phyloP scores from a whole-genome alignment of 2,888 invertebrate species.

The Plusia festucae region DNA sequence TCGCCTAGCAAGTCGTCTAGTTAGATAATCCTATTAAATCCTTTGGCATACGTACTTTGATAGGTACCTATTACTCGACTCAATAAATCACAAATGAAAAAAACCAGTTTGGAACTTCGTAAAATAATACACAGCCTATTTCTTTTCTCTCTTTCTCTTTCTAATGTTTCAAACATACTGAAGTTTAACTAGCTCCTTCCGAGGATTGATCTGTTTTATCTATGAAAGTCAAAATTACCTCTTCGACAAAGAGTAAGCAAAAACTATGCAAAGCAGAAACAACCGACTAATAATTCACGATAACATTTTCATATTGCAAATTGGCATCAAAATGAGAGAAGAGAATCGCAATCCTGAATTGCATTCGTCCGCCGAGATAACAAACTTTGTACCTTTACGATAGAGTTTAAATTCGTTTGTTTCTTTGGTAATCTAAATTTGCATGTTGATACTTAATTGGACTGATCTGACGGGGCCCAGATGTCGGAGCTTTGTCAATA shows the following conservation, averaged over 20 bases:
- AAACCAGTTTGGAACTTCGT: too few species aligned
- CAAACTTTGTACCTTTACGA: conserved; percentile 30
- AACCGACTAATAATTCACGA: conserved; percentile 53
- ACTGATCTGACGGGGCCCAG: conserved; percentile 72
- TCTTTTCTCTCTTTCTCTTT: too few species aligned
- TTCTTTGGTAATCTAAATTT: conserved; percentile 37
- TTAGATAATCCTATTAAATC: too few species aligned
- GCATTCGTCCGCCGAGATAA: conserved; percentile 18
- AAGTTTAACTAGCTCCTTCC: background rate
- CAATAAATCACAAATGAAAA: too few species aligned
- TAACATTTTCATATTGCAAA: conserved; percentile 68
- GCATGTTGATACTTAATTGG: conserved; percentile 73
- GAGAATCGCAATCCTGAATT: conserved; percentile 43
- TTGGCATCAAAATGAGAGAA: conserved; percentile 66
- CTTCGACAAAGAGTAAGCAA: conserved; percentile 16
- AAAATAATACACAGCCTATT: too few species aligned
- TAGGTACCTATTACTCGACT: too few species aligned
- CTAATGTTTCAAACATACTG: background rate
- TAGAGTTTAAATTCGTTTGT: conserved; percentile 54
- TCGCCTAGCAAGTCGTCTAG: too few species aligned
- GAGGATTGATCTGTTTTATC: conserved; percentile 6
- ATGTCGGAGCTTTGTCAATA: conserved; percentile 77
- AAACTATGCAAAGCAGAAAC: conserved; percentile 46
- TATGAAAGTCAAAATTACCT: background rate
- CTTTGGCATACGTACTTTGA: too few species aligned